Base-by-base conservation (phyloP, 2,113 vertebrate genomes). In the Opisthocomus hoazin region DNA sequence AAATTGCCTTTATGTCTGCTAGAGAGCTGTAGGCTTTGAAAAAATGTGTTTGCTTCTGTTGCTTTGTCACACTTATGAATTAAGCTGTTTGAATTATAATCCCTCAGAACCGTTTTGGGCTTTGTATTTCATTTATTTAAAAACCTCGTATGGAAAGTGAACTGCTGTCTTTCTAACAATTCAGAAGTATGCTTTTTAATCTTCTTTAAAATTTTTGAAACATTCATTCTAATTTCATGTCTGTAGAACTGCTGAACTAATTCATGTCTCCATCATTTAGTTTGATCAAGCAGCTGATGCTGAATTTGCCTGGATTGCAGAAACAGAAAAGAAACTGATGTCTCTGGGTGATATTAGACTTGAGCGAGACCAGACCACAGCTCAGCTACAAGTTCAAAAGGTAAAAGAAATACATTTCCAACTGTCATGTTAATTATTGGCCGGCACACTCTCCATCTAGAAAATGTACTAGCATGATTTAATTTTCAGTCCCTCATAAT, bases 351-450 rank as follows among this genome's bases (percentile, higher is more conserved):
- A 99, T 94, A 99, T 99, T 98, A 98, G 98, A 77, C 98, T 99
- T 97, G 99, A 99, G 97, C 99, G 98, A 97, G 99, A 99, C 95
- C 99, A 99, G 98, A 99, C 99, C 84, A 92, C 97, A 27, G 97
- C 98, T 92, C 99, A 99, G 96, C 98, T 99, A 36, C 99, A 99
- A 97, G 98, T 99, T 96, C 99, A 99, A 97, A 99, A 99, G 99
- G 99, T 99, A 97, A 98, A 94, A 94, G 85, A 96, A 97, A 96
- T 83, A 48, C 70, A 61, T 97, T 97, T 97, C 80, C 90, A 96
- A 45, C 96, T 96, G 71, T 96, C 63, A 71, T 87, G 74, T 94
- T 83, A 95, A 95, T 97, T 91, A 94, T 85, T 97, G 90, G 75
- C 77, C 22, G 0, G 34, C 61, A 32, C 68, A 26, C 61, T 90